Base-by-base conservation (phyloP, 2,113 vertebrate genomes). In the Semicossyphus pulcher region DNA sequence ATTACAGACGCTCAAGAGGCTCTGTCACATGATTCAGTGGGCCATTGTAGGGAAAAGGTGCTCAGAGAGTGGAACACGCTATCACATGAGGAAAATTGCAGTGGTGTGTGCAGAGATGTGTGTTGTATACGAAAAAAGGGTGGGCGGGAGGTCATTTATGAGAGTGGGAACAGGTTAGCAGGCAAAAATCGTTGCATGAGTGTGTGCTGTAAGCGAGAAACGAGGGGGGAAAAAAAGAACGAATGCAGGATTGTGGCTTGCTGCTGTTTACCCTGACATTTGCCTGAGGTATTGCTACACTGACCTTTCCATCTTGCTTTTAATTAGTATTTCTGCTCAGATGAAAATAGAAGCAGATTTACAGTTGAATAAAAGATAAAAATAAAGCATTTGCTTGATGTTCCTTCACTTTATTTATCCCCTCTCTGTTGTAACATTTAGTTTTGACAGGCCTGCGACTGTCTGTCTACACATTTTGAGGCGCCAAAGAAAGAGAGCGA, bases 271-370 rank as follows among this genome's bases (percentile, higher is more conserved):
- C 53, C 20, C 48, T 87, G 86, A 85, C 86, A 91, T 90, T 76
- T 88, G 92, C 90, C 90, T 76, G 85, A 78, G 78, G 88, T 84
- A 81, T 26, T n/a, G 77, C 85, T 49, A 57, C 36, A 5, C 45
- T 93, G 89, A 90, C 91, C 91, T 90, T 92, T 90, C 67, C 63
- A 53, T 81, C 57, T 72, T 11, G 21, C 18, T 72, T 82, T 88
- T 88, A 87, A 92, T 91, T 90, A 85, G 83, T 69, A 62, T 84
- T 87, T 81, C 65, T 34, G 72, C 60, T 20, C 15, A 28, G 66
- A 84, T 73, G 65, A 73, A 89, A 90, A 89, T 70, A 78, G 66
- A 20, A 44, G 42, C 62, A 59, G 51, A 77, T 81, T 79, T 79
- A 67, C 57, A 73, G 56, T 61, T 15, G 51, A 81, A 69, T 62